These are phyloP conservation scores for Mungos mungo DNA, from an alignment of 2,113 vertebrate species.

Conservation along the genomic window DNA sequence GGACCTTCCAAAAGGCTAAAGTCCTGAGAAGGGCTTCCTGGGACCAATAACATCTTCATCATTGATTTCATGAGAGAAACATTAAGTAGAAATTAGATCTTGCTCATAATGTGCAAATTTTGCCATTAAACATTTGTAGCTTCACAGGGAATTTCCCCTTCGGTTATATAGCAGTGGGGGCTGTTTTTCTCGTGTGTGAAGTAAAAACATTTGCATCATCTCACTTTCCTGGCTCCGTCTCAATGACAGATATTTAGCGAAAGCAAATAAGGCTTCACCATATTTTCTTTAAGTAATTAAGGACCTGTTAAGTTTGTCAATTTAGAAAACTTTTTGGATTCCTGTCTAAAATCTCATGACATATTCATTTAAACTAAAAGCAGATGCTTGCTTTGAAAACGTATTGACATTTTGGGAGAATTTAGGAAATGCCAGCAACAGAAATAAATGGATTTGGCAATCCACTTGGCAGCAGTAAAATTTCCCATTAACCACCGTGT, in stretches of 20 bases:
- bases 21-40: not conserved
- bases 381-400: constrained; percentile 80
- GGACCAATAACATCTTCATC: not conserved
- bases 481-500: constrained; percentile 75
- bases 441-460: constrained; percentile 82
- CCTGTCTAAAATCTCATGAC: constrained; percentile 69
- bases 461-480: constrained; percentile 69
- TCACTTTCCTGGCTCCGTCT: constrained; percentile 69
- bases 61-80: constrained; percentile 58
- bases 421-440: constrained; percentile 76
- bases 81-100: constrained; percentile 73
- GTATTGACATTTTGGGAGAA: constrained; percentile 74
- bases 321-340: constrained; percentile 78
- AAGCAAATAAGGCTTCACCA: constrained; percentile 77
- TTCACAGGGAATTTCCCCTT: constrained; percentile 71
- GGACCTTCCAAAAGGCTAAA: constrained; percentile 23
- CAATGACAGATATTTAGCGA: constrained; percentile 74
- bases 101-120: constrained; percentile 76
- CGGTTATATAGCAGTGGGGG: constrained; percentile 66
- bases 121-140: constrained; percentile 67
- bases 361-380: constrained; percentile 79
- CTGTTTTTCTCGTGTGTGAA: constrained; percentile 69
- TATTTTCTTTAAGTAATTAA: constrained; percentile 80
- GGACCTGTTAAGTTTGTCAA: constrained; percentile 76
- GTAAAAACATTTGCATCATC: constrained; percentile 75